phyloP scores from a whole-genome alignment of 2,888 invertebrate species.

The Panzeria rudis region DNA sequence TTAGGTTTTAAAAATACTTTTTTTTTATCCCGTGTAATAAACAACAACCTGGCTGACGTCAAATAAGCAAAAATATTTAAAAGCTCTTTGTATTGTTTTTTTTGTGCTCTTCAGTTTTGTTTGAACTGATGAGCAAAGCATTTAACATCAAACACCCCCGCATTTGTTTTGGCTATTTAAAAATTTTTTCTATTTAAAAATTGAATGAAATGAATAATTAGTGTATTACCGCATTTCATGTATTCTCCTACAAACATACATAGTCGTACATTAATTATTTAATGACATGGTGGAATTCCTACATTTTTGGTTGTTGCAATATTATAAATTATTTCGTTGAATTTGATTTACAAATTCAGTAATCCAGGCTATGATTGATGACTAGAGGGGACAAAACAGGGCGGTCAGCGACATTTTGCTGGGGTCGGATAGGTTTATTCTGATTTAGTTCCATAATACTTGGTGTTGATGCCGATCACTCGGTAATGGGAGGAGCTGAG shows the following conservation, averaged over 20 bases:
- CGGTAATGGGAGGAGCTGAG: too few species aligned
- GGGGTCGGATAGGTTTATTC: too few species aligned
- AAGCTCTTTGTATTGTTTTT: conserved; percentile 23
- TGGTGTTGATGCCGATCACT: too few species aligned
- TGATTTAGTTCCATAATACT: too few species aligned
- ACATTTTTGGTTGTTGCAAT: not conserved
- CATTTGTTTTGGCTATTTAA: conserved; percentile 28
- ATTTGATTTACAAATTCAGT: too few species aligned
- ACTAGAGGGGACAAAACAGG: too few species aligned
- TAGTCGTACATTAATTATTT: not conserved
- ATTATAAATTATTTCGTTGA: not conserved
- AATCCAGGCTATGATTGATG: too few species aligned
- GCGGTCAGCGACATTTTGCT: too few species aligned
- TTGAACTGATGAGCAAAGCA: conserved; percentile 18
- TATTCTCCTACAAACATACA: too few species aligned
- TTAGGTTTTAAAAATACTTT: conserved; percentile 19
- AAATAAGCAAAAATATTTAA: conserved; percentile 55
- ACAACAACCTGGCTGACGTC: conserved; percentile 51
- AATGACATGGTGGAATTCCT: not conserved
- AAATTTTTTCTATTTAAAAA: conserved; percentile 14
- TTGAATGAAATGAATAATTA: conserved; percentile 42
- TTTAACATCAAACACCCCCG: conserved; percentile 15
- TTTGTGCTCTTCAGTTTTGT: not conserved
- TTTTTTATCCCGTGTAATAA: conserved; percentile 30
- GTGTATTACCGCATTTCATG: not conserved